Percentiles rank a stretch among this genome's conserved stretches.
These are phyloP conservation scores for Characodon lateralis DNA, from an alignment of 2,797 vertebrate species.

Conservation along the genomic window DNA sequence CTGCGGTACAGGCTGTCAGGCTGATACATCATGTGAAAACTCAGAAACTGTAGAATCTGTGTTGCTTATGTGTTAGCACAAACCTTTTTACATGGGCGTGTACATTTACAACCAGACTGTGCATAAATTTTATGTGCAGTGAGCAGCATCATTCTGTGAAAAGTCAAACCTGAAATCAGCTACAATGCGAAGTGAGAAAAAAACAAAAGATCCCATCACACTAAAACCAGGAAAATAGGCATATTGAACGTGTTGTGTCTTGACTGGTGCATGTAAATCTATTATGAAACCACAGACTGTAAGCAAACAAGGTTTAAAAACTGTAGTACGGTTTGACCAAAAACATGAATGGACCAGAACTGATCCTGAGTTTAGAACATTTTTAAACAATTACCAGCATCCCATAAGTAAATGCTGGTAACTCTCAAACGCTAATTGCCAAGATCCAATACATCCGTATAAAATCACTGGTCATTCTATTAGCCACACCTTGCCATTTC, in stretches of 20 bases:
- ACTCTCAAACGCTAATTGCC: background rate
- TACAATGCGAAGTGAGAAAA: constrained; percentile 30
- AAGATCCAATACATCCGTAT: background rate
- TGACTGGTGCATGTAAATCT: background rate
- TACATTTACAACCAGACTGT: constrained; percentile 30
- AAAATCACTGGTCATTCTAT: background rate
- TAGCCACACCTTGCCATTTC: background rate
- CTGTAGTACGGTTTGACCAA: background rate
- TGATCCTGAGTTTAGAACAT: background rate
- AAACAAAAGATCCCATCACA: background rate
- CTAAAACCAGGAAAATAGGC: background rate
- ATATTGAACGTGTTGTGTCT: background rate
- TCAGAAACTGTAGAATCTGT: constrained; percentile 25
- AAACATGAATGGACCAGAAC: background rate
- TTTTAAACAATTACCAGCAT: background rate
- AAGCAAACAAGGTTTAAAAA: background rate
- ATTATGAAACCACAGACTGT: background rate
- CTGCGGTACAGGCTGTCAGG: constrained; percentile 43
- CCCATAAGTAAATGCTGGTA: background rate
- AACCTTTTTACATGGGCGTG: constrained; percentile 24
- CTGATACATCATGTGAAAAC: constrained; percentile 46
- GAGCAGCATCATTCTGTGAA: constrained; percentile 56
- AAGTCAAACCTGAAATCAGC: constrained; percentile 54
- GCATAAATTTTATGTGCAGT: constrained; percentile 10
- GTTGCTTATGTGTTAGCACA: constrained; percentile 20